Base-by-base conservation (phyloP, 2,797 vertebrate genomes). In the Amblyopsis hoosieri region DNA sequence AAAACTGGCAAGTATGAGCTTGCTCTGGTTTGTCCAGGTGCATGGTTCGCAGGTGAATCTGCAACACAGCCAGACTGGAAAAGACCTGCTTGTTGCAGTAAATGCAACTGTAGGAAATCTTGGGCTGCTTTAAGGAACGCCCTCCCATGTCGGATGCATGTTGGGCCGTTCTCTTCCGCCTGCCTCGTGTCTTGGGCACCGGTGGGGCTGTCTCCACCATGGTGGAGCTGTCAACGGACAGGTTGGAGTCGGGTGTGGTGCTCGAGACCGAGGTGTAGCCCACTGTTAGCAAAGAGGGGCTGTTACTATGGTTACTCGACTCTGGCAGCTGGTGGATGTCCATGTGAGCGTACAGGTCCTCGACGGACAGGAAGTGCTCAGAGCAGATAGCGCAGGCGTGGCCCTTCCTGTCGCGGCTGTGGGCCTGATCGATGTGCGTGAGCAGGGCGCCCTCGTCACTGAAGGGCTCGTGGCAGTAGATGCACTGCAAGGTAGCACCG, bases 21-120 rank as follows among this genome's bases (percentile, higher is more conserved):
- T 99, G 98, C 84, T 99, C 97, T 0, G 97, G 96, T 86, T 98
- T 98, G 89, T 99, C 97, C 85, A 97, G 89, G 87, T 99, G 98
- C 94, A 97, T 97, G 86, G 97, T 99, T 90, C 97, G 95, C 79
- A 99, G 87, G 89, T 99, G 98, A 85, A 98, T 96, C 90, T 99
- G 96, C 79, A 99, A 91, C 65, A 97, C 95, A 4, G 97, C 96
- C 69, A 99, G 93, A 84, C 97, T 99, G 55, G 96, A 97, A 84
- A 99, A 99, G 12, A 96, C 89, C 82, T 99, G 97, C 75, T 97
- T 99, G 90, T 95, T 98, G 93, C 98, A 99, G 81, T 99, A 98
- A 73, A 96, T 94, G 85, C 98, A 99, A 90, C 96, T 99, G 73
- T 99, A 99, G 48, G 95, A 94, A 69, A 98, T 91, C 89, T 98